phyloP scores from a whole-genome alignment of 2,888 invertebrate genomes.

The Seladonia tumulorum region DNA sequence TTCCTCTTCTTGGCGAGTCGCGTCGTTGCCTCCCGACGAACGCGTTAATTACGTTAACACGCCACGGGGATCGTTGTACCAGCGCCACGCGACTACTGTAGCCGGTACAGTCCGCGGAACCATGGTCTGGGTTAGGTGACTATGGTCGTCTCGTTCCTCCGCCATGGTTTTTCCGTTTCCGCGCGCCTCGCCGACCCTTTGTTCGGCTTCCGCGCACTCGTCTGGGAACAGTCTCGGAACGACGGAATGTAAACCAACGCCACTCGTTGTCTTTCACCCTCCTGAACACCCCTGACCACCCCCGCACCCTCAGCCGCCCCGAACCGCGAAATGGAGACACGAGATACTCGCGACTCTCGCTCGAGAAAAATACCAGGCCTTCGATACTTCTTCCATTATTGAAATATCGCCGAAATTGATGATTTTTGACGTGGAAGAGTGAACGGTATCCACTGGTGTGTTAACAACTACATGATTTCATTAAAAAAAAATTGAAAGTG shows the following conservation, averaged over 20 bases:
- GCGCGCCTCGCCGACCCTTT: slow-evolving; percentile 34
- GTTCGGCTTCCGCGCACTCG: slow-evolving; percentile 18
- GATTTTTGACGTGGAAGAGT: too few relatives aligned
- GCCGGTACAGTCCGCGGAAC: background rate
- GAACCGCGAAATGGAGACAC: background rate
- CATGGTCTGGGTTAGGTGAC: background rate
- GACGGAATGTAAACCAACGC: slow-evolving; percentile 33
- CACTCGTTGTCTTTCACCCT: slow-evolving; percentile 19
- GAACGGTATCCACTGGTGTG: too few relatives aligned
- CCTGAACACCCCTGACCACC: background rate
- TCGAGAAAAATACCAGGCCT: background rate
- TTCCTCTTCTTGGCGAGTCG: background rate
- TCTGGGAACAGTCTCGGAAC: slow-evolving; percentile 33
- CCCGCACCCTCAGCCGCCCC: background rate
- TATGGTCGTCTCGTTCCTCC: background rate
- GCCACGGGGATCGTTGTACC: background rate
- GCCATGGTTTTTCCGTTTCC: slow-evolving; percentile 41
- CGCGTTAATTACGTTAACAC: slow-evolving; percentile 46
- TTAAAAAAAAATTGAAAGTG: too few relatives aligned
- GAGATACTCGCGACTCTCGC: background rate
- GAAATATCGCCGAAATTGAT: too few relatives aligned
- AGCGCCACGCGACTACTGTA: background rate
- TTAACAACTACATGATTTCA: too few relatives aligned
- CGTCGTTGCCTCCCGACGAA: background rate
- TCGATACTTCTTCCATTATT: background rate